Evolutionary conservation across 2,113 vertebrate species (phyloP).

Genomic region (Emydura subglobosa): DNA sequence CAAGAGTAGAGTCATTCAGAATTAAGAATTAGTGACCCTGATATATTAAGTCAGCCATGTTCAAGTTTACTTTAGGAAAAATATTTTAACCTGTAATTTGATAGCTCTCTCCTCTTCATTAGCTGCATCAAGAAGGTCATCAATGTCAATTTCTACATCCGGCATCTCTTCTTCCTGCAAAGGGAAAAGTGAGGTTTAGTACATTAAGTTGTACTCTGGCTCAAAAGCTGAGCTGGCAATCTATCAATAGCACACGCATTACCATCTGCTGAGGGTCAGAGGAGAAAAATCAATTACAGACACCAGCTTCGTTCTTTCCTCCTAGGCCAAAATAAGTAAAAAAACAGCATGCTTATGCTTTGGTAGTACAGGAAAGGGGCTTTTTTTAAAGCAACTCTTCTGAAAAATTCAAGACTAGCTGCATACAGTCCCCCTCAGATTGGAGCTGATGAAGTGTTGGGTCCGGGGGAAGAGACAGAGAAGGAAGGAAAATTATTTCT

Average conservation of each 20-base stretch:
- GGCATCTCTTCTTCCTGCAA: conserved; percentile 98
- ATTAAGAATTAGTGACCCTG: not conserved
- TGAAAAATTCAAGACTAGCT: not conserved
- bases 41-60: not conserved
- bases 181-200: not conserved
- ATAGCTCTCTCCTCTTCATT: conserved; percentile 93
- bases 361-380: not conserved
- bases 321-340: not conserved
- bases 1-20: not conserved
- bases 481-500: not conserved
- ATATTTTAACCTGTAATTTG: conserved; percentile 89
- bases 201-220: not conserved
- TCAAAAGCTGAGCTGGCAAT: not conserved
- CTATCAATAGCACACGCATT: not conserved
- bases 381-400: not conserved
- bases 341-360: not conserved
- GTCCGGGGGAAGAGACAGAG: not conserved
- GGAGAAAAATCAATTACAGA: not conserved
- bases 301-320: not conserved
- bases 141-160: conserved; percentile 98
- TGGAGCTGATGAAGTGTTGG: not conserved
- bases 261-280: not conserved
- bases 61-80: not conserved
- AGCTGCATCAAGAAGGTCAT: conserved; percentile 94
- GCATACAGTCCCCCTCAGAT: not conserved